Conservation (phyloP, 1,140 invertebrate species). For the Arion vulgaris region DNA sequence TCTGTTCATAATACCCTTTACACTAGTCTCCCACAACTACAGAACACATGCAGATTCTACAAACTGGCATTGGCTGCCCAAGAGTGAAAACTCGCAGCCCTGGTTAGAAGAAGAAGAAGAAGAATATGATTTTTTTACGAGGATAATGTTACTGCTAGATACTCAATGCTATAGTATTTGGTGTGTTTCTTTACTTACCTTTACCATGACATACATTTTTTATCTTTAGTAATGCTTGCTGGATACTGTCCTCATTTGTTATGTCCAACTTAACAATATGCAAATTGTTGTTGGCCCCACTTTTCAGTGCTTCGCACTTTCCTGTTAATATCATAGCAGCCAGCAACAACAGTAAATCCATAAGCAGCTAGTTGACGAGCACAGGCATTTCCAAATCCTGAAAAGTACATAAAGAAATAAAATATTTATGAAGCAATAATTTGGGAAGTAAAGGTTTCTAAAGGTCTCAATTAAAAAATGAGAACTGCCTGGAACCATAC, state of each 20-base stretch:
- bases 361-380: conserved; percentile 49
- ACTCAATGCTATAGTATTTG: too few species aligned
- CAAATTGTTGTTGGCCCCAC: conserved; percentile 29
- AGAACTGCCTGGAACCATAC: too few species aligned
- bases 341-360: conserved; percentile 58
- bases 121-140: too few species aligned
- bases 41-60: too few species aligned
- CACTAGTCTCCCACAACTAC: too few species aligned
- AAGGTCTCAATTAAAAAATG: too few species aligned
- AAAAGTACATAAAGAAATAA: neutral
- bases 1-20: too few species aligned
- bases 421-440: neutral
- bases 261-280: conserved; percentile 55
- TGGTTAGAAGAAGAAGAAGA: too few species aligned
- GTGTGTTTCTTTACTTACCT: conserved; percentile 20
- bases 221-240: conserved; percentile 7
- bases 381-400: conserved; percentile 59
- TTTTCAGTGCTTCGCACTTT: conserved; percentile 48
- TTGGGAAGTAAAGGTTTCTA: too few species aligned
- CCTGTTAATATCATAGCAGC: conserved; percentile 46
- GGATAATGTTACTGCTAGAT: too few species aligned
- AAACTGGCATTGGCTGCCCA: too few species aligned
- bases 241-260: conserved; percentile 48
- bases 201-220: conserved; percentile 2
- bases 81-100: too few species aligned